A percentile compares a stretch with the other conserved stretches of the same genome.
phyloP scores from a whole-genome alignment of 2,888 invertebrate genomes.

The Hirtodrosophila trivittata region DNA sequence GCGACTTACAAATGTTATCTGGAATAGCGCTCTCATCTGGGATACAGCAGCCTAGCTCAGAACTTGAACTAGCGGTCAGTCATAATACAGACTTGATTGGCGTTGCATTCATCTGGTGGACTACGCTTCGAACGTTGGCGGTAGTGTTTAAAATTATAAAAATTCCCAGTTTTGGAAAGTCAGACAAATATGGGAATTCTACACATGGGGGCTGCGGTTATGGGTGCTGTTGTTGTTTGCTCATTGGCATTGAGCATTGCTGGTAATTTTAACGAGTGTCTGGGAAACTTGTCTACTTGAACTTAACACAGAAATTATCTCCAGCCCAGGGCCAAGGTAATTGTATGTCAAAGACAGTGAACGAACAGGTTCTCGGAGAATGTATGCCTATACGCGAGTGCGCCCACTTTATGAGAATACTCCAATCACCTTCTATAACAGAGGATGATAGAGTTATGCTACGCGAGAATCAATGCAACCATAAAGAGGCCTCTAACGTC shows the following conservation, averaged over 20 bases:
- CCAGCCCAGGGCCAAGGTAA: slow-evolving; percentile 38
- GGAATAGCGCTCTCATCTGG: slow-evolving; percentile 24
- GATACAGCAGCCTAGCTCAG: slow-evolving; percentile 7
- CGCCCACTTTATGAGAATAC: slow-evolving; percentile 56
- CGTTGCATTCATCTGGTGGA: neutral
- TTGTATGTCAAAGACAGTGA: slow-evolving; percentile 35
- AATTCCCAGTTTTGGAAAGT: slow-evolving; percentile 30
- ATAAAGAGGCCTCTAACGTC: slow-evolving; percentile 13
- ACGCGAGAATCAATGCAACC: slow-evolving; percentile 57
- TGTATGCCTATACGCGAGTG: slow-evolving; percentile 55
- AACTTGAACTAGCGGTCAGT: slow-evolving; percentile 27
- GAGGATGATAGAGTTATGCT: slow-evolving; percentile 45
- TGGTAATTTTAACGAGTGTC: slow-evolving; percentile 42
- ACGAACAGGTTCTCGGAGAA: slow-evolving; percentile 17
- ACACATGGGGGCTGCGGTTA: slow-evolving; percentile 3
- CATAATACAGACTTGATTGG: slow-evolving; percentile 19
- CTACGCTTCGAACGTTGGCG: neutral
- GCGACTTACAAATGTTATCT: slow-evolving; percentile 47
- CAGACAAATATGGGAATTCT: slow-evolving; percentile 29
- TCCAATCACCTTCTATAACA: slow-evolving; percentile 15
- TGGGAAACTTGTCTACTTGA: slow-evolving; percentile 43
- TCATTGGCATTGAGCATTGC: slow-evolving; percentile 49
- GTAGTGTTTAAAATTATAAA: no score
- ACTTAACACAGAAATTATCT: slow-evolving; percentile 17
- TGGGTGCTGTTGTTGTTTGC: slow-evolving; percentile 25